Base-by-base conservation (phyloP, 2,113 vertebrate genomes). In the Dicerorhinus sumatrensis region DNA sequence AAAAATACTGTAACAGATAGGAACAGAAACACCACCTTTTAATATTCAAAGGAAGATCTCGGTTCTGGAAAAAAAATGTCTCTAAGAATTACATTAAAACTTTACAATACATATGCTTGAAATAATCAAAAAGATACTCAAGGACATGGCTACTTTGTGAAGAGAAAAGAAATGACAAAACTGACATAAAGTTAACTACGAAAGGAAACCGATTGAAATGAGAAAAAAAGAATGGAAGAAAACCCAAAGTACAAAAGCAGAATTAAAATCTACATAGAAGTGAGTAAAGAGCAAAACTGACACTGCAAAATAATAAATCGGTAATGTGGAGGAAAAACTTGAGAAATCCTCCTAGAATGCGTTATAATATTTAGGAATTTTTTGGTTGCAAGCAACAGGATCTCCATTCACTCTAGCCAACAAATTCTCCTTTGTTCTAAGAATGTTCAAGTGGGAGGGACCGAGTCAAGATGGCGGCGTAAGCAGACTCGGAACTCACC, bases 31-130 rank as follows among this genome's bases (percentile, higher is more conserved):
- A 65, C 14, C 12, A 76, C 25, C 10, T 87, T 81, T 82, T 89
- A 90, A 87, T 93, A 93, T 77, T 96, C 89, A 94, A 60, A 92
- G 33, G 33, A 77, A 96, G 69, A 87, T 36, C 46, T 13, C 90
- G 33, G 17, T 51, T 94, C 84, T 85, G 27, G 16, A 3, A 39
- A 31, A 72, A 84, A 90, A 27, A 21, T 63, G 27, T 85, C 42
- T n/a, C 39, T 89, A 65, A 81, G 36, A 96, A 89, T 81, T 65
- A 63, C 36, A 92, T 96, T 76, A 90, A 92, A 89, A 31, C 84
- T 69, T 75, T 86, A 54, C 18, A 83, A 56, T 39, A 63, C 81
- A 80, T 89, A 51, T 92, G 51, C 42, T 96, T 69, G 51, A 92
- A 92, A 72, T 94, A 60, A 70, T 86, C 1, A 76, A 79, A 95